A percentile compares a stretch with the other conserved stretches of the same genome.
phyloP scores from a whole-genome alignment of 1,140 invertebrate species.

The Orchesella cincta region DNA sequence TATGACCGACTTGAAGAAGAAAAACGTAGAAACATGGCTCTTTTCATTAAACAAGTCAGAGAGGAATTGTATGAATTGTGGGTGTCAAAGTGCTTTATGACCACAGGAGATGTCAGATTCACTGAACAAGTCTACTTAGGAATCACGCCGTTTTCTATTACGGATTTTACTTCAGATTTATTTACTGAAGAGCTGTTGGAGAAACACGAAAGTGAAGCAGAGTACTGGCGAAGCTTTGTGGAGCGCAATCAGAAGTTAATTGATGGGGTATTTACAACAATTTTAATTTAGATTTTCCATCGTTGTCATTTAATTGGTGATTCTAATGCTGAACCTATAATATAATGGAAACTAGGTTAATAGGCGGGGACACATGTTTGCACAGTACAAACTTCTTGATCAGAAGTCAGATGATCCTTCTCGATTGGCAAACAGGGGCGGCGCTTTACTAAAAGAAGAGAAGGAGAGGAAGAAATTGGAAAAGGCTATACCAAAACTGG shows the following conservation, averaged over 20 bases:
- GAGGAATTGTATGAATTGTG: conserved; percentile 36
- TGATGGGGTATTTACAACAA: no score
- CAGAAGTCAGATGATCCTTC: conserved; percentile 40
- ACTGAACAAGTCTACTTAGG: neutral
- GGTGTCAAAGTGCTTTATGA: conserved; percentile 21
- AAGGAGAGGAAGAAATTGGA: conserved; percentile 39
- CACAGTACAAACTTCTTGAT: conserved; percentile 37
- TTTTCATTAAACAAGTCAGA: conserved; percentile 39
- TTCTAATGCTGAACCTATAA: no score
- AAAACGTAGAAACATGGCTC: conserved; percentile 37
- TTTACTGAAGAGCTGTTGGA: conserved; percentile 41
- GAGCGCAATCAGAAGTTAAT: conserved; percentile 41
- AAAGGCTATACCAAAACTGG: conserved; percentile 41
- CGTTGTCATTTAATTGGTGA: no score
- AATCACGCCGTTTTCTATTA: neutral
- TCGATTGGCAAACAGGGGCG: conserved; percentile 40
- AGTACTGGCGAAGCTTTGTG: conserved; percentile 30
- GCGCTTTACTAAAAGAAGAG: conserved; percentile 42
- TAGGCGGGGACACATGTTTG: conserved; percentile 28
- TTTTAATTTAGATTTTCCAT: no score
- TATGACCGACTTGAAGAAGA: conserved; percentile 41
- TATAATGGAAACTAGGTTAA: no score
- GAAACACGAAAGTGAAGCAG: conserved; percentile 36
- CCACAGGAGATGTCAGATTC: neutral
- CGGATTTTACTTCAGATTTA: conserved; percentile 18